Conservation (phyloP, 2,888 invertebrate genomes). For the Tribolium freemani region DNA sequence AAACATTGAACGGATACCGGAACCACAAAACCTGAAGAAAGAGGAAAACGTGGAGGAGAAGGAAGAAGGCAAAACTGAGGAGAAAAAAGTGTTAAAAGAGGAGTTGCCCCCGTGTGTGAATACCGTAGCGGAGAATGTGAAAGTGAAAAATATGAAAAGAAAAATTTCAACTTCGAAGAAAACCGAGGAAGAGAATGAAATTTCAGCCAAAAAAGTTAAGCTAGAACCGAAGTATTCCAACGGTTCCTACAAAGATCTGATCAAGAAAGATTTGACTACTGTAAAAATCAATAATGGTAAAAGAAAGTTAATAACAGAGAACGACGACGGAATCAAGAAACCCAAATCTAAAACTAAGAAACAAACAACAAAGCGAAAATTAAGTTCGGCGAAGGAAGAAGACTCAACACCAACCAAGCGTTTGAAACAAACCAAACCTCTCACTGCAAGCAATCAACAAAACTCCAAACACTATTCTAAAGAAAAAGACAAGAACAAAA, state of each 20-base stretch:
- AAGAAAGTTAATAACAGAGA: slow-evolving; percentile 66
- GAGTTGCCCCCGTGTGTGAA: slow-evolving; percentile 60
- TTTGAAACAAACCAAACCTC: slow-evolving; percentile 59
- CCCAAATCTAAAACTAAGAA: slow-evolving; percentile 63
- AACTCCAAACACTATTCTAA: slow-evolving; percentile 55
- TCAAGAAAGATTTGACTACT: slow-evolving; percentile 69
- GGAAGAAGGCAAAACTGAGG: slow-evolving; percentile 37
- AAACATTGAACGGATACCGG: slow-evolving; percentile 37
- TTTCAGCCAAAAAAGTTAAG: slow-evolving; percentile 44
- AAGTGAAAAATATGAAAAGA: slow-evolving; percentile 69
- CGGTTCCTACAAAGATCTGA: slow-evolving; percentile 67
- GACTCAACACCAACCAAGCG: slow-evolving; percentile 49
- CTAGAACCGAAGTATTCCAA: slow-evolving; percentile 59
- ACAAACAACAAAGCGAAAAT: slow-evolving; percentile 69
- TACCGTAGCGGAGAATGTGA: slow-evolving; percentile 67
- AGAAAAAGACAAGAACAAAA: slow-evolving; percentile 47
- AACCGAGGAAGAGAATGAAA: slow-evolving; percentile 47
- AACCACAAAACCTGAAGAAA: slow-evolving; percentile 39
- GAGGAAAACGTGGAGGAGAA: slow-evolving; percentile 26
- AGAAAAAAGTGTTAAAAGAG: slow-evolving; percentile 37
- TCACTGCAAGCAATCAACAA: slow-evolving; percentile 59
- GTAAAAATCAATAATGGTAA: slow-evolving; percentile 68
- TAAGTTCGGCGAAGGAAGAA: slow-evolving; percentile 50
- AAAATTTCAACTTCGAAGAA: slow-evolving; percentile 65
- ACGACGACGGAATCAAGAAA: slow-evolving; percentile 45